Conservation (phyloP, 2,113 vertebrate species). For the Lagopus leucura region DNA sequence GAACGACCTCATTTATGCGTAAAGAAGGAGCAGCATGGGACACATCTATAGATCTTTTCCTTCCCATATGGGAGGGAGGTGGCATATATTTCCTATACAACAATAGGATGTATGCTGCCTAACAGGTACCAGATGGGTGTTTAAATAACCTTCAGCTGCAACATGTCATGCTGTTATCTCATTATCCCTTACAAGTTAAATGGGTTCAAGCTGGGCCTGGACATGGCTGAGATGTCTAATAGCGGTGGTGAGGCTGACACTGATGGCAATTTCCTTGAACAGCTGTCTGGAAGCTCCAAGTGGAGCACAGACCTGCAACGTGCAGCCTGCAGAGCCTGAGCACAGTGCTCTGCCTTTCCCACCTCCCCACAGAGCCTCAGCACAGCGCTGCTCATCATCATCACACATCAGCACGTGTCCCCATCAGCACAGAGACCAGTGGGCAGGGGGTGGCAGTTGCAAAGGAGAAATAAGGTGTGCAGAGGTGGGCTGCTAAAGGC, state of each 20-base stretch:
- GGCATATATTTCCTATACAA: constrained; percentile 69
- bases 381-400: neutral
- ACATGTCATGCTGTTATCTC: constrained; percentile 70
- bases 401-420: neutral
- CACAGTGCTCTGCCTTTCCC: fast-evolving
- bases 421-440: neutral
- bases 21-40: neutral
- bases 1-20: neutral
- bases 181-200: constrained; percentile 65
- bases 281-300: constrained; percentile 62
- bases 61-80: constrained; percentile 61
- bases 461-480: neutral
- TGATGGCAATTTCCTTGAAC: constrained; percentile 70
- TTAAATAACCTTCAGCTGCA: constrained; percentile 70
- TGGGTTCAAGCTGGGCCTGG: constrained; percentile 65
- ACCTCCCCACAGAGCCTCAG: neutral
- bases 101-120: constrained; percentile 53
- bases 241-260: constrained; percentile 47
- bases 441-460: neutral
- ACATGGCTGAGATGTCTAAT: constrained; percentile 57
- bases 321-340: neutral
- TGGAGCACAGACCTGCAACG: constrained; percentile 40
- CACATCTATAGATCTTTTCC: constrained; percentile 11
- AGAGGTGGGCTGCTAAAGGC: neutral
- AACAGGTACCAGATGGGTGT: constrained; percentile 71